phyloP scores from a whole-genome alignment of 2,888 invertebrate genomes.

The Platynereis dumerilii region DNA sequence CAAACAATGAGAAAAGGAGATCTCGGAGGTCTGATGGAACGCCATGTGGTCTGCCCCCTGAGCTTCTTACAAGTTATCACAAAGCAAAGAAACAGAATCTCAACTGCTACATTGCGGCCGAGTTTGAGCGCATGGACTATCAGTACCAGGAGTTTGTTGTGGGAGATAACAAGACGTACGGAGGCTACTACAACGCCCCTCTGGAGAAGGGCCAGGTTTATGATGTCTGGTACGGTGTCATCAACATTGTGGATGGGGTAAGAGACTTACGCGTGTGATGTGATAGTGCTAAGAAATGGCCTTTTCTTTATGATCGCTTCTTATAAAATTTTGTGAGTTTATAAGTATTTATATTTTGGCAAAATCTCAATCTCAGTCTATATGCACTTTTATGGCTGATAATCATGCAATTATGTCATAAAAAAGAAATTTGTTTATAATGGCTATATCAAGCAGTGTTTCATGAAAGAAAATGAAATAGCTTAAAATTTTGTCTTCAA shows the following conservation, averaged over 20 bases:
- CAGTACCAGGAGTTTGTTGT: slow-evolving; percentile 75
- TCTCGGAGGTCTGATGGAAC: background rate
- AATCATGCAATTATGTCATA: too few species aligned
- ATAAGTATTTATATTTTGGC: too few species aligned
- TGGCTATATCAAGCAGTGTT: too few species aligned
- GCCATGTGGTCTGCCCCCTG: slow-evolving; percentile 33
- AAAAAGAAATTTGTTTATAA: too few species aligned
- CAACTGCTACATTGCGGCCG: slow-evolving; percentile 84
- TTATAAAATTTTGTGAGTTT: too few species aligned
- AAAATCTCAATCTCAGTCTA: too few species aligned
- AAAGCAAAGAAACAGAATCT: slow-evolving; percentile 73
- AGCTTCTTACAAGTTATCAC: slow-evolving; percentile 66
- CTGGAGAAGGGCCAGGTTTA: slow-evolving; percentile 71
- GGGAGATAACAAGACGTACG: slow-evolving; percentile 79
- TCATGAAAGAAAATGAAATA: too few species aligned
- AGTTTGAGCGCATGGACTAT: slow-evolving; percentile 72
- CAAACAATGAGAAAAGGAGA: background rate
- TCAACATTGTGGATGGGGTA: slow-evolving; percentile 74
- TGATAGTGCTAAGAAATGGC: too few species aligned
- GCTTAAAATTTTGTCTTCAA: too few species aligned
- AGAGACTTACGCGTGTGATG: too few species aligned
- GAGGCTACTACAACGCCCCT: slow-evolving; percentile 82
- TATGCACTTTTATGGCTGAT: too few species aligned
- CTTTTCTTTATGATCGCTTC: too few species aligned
- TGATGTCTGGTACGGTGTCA: slow-evolving; percentile 76